Evolutionary conservation across 2,797 vertebrate species (phyloP), one percentile per base, ranked within the genome.

Genomic region (Pipistrellus kuhlii): DNA sequence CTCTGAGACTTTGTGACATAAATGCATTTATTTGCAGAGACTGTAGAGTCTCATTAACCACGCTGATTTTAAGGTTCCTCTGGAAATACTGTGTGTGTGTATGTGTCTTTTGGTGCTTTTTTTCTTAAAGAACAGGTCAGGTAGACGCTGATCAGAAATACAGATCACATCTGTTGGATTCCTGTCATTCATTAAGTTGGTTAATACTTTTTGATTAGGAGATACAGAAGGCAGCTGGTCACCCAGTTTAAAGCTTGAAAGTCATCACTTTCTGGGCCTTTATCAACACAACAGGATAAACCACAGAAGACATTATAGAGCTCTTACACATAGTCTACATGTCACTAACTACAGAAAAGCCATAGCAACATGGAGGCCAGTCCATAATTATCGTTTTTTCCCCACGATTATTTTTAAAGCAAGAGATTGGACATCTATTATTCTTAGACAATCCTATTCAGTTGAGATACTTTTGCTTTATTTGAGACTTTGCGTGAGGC

Each of bases 301-400:
- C 20, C 30, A 46, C 3, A 89, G 15, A 83, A n/a, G 30, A 77
- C 86, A 94, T 41, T 35, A 44, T 11, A 25, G 6, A 85, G 48
- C 20, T 51, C 18, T 90, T 85, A 91, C 81, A 82, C 46, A 82
- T 20, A 73, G 35, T 91, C 72, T 94, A 82, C 80, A 80, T 88
- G 46, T 69, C 71, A 72, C 30, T 51, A 10, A 5, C 4, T 44
- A 72, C 8, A 93, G 71, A 88, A 88, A 90, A 80, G 13, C 14
- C 64, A 25, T 10, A 82, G 2, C 75, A 92, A 85, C 8, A 57
- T 0, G 15, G 53, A 13, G 13, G 32, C 0, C 17, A 89, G 64
- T 55, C n/a, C 44, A 48, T 3, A 13, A 85, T 41, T 84, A 90
- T 25, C 51, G 51, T 77, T 77, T 75, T 35, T 14, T 35, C 6